Conservation (phyloP, 2,888 invertebrate genomes). For the Conops quadrifasciatus region DNA sequence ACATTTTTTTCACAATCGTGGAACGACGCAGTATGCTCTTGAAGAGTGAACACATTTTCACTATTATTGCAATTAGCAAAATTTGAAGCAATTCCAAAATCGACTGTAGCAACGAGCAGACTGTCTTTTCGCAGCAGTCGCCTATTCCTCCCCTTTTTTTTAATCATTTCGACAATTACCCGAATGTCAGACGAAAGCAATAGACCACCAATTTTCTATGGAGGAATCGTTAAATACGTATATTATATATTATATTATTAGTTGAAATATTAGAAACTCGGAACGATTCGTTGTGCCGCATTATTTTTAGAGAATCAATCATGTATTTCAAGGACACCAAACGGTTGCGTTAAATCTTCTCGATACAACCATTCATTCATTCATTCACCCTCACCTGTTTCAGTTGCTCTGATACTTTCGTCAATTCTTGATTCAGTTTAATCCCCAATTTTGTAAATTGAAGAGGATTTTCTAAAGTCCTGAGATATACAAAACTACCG, state of each 20-base stretch:
- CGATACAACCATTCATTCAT: too few relatives aligned
- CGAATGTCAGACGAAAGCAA: neutral
- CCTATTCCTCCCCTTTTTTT: too few relatives aligned
- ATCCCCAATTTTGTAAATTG: neutral
- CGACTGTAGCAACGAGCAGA: too few relatives aligned
- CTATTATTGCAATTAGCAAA: neutral
- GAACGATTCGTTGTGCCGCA: too few relatives aligned
- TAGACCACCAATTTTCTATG: neutral
- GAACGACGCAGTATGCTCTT: slow-evolving; percentile 49
- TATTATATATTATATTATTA: too few relatives aligned
- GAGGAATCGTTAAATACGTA: too few relatives aligned
- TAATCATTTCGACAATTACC: too few relatives aligned
- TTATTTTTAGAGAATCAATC: too few relatives aligned
- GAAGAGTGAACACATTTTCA: slow-evolving; percentile 57
- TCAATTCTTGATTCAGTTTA: neutral
- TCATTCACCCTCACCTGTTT: neutral
- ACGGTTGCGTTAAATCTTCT: too few relatives aligned
- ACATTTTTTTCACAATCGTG: slow-evolving; percentile 38
- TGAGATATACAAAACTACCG: neutral
- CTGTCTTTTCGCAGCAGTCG: too few relatives aligned
- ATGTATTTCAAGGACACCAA: too few relatives aligned
- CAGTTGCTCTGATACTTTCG: neutral
- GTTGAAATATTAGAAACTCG: too few relatives aligned
- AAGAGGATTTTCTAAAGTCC: neutral
- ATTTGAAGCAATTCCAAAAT: neutral